Conservation (phyloP, 2,797 vertebrate genomes). For the Labroides dimidiatus region DNA sequence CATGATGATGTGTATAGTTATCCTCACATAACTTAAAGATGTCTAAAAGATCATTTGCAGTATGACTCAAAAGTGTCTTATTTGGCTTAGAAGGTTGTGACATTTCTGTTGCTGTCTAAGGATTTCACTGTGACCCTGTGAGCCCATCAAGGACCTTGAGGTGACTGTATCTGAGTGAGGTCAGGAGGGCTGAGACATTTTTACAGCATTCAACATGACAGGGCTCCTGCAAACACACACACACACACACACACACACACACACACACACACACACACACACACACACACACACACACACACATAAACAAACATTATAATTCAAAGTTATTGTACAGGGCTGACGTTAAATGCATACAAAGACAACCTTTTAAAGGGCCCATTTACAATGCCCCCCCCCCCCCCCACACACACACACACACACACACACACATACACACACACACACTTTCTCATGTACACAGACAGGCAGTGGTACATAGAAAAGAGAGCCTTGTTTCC, state of each 20-base stretch:
- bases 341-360: conserved; percentile 12
- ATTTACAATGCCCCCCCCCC: conserved; percentile 22
- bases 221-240: neutral
- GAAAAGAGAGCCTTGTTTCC: conserved; percentile 71
- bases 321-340: conserved; percentile 1
- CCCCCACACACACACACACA: conserved; percentile 12
- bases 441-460: neutral
- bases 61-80: neutral
- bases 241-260: neutral
- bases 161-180: conserved; percentile 27
- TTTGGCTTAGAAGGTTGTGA: neutral
- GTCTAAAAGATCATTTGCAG: neutral
- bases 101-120: neutral
- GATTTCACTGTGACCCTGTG: neutral
- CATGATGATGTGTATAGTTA: neutral
- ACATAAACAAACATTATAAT: neutral
- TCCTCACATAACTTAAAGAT: neutral
- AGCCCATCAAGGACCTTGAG: conserved; percentile 2
- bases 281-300: neutral
- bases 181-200: conserved; percentile 23
- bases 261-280: conserved; percentile 2
- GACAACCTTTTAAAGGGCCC: neutral
- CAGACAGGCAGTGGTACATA: conserved; percentile 18
- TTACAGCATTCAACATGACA: conserved; percentile 23
- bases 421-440: conserved; percentile 4